Evolutionary conservation across 2,113 vertebrate species (phyloP), one percentile per base, ranked within the genome.

Genomic region (Thermophis baileyi): DNA sequence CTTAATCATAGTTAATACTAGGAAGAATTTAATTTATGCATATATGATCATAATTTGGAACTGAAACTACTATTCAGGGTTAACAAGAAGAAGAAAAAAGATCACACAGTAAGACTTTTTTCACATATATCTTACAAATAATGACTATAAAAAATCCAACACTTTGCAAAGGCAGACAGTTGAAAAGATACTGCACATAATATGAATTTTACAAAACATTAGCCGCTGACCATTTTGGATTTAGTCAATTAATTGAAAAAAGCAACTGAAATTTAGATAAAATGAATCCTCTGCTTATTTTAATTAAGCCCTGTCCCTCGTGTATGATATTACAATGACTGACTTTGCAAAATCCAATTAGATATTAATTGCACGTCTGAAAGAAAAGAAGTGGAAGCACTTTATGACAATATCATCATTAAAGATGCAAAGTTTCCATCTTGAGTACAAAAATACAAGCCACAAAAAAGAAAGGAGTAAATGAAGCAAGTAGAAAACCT

Each of bases 341-440:
- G 3, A 22, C 8, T 60, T 89, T 93, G 47, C 46, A 95, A 95
- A 95, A 93, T 60, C 91, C 90, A 47, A 22, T 89, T 88, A 93
- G 47, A 94, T 95, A 95, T 89, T 97, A 92, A 93, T 92, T 93
- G 93, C 27, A 95, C 93, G 54, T 95, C 88, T 89, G 87, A 92
- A 94, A 91, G 44, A 94, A 85, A 0, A 93, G 89, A 94, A 93
- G 24, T 12, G 89, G 90, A 27, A 94, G 14, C 10, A n/a, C 53
- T 74, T 95, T 95, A 91, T 0, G 0, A 91, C 94, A 93, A 30
- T 63, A 69, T 81, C 89, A 93, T 95, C 51, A 69, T 55, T 88
- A 94, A 94, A 92, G 55, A 74, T 89, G 49, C 88, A 95, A 86
- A 90, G 22, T 24, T 14, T 91, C 51, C 44, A 24, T 87, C 87